These are phyloP conservation scores for Telmatherina bonti DNA, from an alignment of 2,797 vertebrate species.

Conservation along the genomic window DNA sequence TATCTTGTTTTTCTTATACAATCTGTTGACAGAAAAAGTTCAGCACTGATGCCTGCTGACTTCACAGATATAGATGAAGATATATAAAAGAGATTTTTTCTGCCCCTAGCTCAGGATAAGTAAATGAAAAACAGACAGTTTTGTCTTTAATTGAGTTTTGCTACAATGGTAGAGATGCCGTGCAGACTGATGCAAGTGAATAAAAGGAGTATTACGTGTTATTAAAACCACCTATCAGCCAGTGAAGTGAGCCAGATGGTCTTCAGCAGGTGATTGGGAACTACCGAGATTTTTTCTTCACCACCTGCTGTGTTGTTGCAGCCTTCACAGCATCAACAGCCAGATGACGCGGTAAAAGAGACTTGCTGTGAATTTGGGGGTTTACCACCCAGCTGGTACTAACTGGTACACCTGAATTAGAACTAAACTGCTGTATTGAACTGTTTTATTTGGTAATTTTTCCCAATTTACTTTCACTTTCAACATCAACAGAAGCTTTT, in stretches of 20 bases:
- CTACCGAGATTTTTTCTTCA: conserved; percentile 1
- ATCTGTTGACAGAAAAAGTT: background rate
- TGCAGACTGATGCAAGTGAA: background rate
- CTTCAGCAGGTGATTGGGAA: conserved; percentile 13
- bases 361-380: background rate
- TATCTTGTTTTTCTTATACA: background rate
- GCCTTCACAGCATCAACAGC: background rate
- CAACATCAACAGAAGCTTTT: background rate
- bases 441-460: background rate
- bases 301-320: background rate
- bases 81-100: no score
- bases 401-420: background rate
- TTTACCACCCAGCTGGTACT: conserved; percentile 1
- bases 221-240: background rate
- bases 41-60: no score
- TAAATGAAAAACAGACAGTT: no score
- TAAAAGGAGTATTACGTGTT: no score
- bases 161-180: no score
- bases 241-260: background rate
- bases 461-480: conserved; percentile 4
- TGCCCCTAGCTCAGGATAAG: no score
- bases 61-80: no score
- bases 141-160: background rate
- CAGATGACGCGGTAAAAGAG: background rate
- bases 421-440: background rate